Evolutionary conservation across 2,888 invertebrate genomes (phyloP), one percentile per base, ranked within the genome.

Genomic region (Aphrophora alni): DNA sequence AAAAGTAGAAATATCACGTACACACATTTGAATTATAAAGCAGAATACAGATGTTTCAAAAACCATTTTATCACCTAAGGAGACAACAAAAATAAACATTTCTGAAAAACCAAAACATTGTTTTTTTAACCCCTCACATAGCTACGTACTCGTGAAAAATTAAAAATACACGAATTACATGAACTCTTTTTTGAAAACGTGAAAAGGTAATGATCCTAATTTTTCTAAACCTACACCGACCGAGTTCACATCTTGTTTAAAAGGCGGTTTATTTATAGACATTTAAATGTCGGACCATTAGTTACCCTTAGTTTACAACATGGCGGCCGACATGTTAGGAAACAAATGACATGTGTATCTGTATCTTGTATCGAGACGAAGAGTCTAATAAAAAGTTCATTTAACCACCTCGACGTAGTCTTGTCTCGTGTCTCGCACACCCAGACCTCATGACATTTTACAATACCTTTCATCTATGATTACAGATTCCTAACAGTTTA

Each of bases 291-390:
- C 59, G 59, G 21, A 10, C 59, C 59, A 59, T 59, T 59, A 59
- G n/a, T 59, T 59, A 59, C 21, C 59, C 59, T 21, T 59, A 59
- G 59, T 59, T 59, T 59, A 59, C 59, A 59, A 59, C 59, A 59
- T 59, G 59, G 59, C 59, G n/a, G 59, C 59, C 44, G 12, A 14
- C 44, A 12, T 44, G 44, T 44, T 44, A 8, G n/a, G 14, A 17
- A 44, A 44, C 44, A 44, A 44, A 44, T 44, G 59, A 59, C 59
- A 59, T 21, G 59, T 59, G 59, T 59, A 59, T 59, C 59, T 21
- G 21, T 1, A n/a, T n/a, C 59, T n/a, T 59, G 59, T 59, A 59
- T 59, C 59, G 59, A 59, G 59, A 5, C 44, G 21, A 21, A 21
- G 59, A 59, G 21, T 5, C 59, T 21, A 59, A 59, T 59, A 59